Conservation (phyloP, 2,888 invertebrate species). For the Allophyes oxyacanthae region DNA sequence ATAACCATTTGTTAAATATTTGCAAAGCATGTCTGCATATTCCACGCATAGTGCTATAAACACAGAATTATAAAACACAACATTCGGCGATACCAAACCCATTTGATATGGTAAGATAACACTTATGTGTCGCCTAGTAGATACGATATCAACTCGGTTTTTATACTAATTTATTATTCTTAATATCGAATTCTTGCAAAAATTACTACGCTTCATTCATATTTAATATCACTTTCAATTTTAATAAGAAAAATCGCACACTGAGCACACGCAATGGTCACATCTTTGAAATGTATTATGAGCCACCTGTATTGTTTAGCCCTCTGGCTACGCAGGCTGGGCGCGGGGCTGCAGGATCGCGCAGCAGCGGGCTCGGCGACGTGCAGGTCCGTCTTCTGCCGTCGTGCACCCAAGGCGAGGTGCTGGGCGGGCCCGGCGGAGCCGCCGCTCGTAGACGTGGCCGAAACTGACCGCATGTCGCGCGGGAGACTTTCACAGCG, state of each 20-base stretch:
- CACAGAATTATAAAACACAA: constrained; percentile 21
- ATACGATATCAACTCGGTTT: constrained; percentile 57
- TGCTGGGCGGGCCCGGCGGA: constrained; percentile 57
- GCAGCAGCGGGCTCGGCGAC: constrained; percentile 79
- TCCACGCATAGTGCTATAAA: neutral
- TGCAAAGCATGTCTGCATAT: constrained; percentile 17
- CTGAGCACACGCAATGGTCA: constrained; percentile 58
- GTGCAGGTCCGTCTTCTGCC: constrained; percentile 89
- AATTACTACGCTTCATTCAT: constrained; percentile 25
- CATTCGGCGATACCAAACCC: constrained; percentile 35
- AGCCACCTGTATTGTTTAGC: constrained; percentile 86
- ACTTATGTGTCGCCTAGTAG: constrained; percentile 50
- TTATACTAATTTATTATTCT: constrained; percentile 33
- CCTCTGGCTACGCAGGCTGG: constrained; percentile 88
- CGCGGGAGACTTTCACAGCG: constrained; percentile 84
- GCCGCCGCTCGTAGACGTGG: constrained; percentile 62
- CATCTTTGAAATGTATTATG: constrained; percentile 50
- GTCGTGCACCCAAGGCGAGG: constrained; percentile 82
- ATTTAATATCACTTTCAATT: constrained; percentile 56
- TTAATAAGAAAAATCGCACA: constrained; percentile 52
- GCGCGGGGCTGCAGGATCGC: constrained; percentile 82
- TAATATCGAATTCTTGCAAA: constrained; percentile 19
- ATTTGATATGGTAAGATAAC: constrained; percentile 61
- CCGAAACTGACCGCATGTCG: constrained; percentile 79
- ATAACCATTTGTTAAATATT: constrained; percentile 4